Evolutionary conservation across 2,888 invertebrate species (phyloP), one percentile per base, ranked within the genome.

Genomic region (Oscheius onirici): DNA sequence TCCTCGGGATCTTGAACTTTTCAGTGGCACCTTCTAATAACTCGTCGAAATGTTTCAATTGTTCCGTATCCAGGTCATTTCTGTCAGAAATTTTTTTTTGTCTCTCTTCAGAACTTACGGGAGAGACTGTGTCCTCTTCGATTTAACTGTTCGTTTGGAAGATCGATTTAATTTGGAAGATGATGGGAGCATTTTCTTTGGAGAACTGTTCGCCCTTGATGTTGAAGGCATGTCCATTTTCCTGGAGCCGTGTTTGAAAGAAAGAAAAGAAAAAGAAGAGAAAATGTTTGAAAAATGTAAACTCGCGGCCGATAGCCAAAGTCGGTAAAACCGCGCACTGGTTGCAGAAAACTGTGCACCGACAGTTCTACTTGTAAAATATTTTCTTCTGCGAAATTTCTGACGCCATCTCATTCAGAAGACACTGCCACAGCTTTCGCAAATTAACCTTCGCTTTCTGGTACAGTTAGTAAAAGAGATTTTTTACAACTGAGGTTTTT

Each of bases 1-100:
- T 40, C 20, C 58, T 58, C 2, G 58, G 41, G n/a, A 58, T 20
- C 40, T 58, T 58, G 40, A 17, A 41, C 20, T 41, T 58, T 5
- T 58, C 41, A 15, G 58, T 22, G 10, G 20, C 22, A 8, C 17
- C 58, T 17, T 40, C 40, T 11, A 58, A 11, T 5, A 41, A 41
- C 41, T 58, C 58, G 8, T 58, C 58, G 8, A 41, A 43, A 17
- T 17, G 17, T 20, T 58, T 43, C 58, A 20, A 40, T 17, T 58
- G 20, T 15, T 41, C 41, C n/a, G 58, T 15, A n/a, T 58, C 41
- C 13, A 58, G 20, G 10, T 40, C 40, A 15, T 8, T 22, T 41
- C 58, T 58, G 17, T 41, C 1, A 41, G 5, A 3, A 26, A 11
- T 8, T 11, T n/a, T 17, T 41, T 1, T 40, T n/a, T 17, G 58